These are phyloP conservation scores for Archilochus colubris DNA, from an alignment of 2,113 vertebrate species.

Conservation along the genomic window DNA sequence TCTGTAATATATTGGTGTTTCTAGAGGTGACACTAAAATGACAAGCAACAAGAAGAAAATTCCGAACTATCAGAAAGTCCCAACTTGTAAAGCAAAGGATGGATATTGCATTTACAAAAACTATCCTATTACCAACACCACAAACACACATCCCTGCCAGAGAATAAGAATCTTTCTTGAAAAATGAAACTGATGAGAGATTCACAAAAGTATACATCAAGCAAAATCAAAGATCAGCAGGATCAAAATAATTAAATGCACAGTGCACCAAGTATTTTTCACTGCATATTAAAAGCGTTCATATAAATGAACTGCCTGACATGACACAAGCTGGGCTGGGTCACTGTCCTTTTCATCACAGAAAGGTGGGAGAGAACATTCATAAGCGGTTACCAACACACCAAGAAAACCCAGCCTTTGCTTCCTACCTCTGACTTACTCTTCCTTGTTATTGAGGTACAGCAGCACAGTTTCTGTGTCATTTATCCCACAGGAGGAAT, in stretches of 20 bases:
- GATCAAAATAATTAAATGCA: background rate
- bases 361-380: background rate
- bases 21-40: background rate
- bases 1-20: background rate
- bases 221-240: background rate
- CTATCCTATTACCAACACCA: background rate
- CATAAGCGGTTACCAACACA: background rate
- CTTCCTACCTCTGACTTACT: background rate
- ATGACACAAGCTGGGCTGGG: background rate
- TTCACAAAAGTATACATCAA: background rate
- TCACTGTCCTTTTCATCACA: background rate
- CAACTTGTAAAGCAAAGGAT: background rate
- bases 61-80: background rate
- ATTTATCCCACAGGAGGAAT: background rate
- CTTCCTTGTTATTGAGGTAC: background rate
- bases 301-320: background rate
- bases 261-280: background rate
- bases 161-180: background rate
- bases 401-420: background rate
- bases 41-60: background rate
- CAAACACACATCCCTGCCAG: background rate
- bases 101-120: background rate
- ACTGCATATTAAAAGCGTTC: background rate
- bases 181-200: background rate
- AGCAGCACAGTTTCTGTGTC: background rate